Evolutionary conservation across 1,140 invertebrate species (phyloP), one percentile per base, ranked within the genome.

Genomic region (Parasteatoda tepidariorum): DNA sequence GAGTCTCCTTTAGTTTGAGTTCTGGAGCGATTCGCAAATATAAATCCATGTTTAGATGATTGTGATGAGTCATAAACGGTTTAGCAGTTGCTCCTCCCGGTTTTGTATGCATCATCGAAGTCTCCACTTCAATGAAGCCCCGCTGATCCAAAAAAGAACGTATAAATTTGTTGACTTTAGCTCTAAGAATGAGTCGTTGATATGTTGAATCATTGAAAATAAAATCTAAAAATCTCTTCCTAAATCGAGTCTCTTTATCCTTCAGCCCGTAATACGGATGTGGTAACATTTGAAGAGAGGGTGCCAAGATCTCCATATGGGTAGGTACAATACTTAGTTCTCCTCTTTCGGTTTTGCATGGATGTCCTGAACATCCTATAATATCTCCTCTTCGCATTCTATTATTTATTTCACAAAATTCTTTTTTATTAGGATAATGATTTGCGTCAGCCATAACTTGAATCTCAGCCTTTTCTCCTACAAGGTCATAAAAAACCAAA

Each of bases 21-120:
- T 99, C 98, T 3, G 98, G 98, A 4, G 98, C 98, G 85, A 99
- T 95, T 88, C 98, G 93, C 95, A 99, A 97, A 88, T 93, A 99
- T 30, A 99, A 90, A 89, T 99, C 94, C 94, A 99, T 96, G 88
- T 98, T 94, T 0, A 99, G 91, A 74, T 99, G 98, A 91, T 99
- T 99, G 90, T 99, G 98, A 91, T 99, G 96, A 1, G 98, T 99
- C 1, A 99, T 91, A 88, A 99, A 99, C 1, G 98, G 98, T 91
- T 99, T 99, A 3, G 98, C 98, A 38, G 96, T 96, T 9, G 98
- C 98, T 26, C 98, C 98, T 84, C 98, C 98, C 70, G 98, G 93
- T 85, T 99, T 98, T 93, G 98, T 96, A 88, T 98, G 99, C 97
- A 99, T 99, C 93, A 99, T 96, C n/a, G 98, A 98, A 9, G 98